A percentile compares a stretch with the other conserved stretches of the same genome.
These are phyloP conservation scores for Drosophila eugracilis DNA, from an alignment of 1,140 invertebrate species.

Conservation along the genomic window DNA sequence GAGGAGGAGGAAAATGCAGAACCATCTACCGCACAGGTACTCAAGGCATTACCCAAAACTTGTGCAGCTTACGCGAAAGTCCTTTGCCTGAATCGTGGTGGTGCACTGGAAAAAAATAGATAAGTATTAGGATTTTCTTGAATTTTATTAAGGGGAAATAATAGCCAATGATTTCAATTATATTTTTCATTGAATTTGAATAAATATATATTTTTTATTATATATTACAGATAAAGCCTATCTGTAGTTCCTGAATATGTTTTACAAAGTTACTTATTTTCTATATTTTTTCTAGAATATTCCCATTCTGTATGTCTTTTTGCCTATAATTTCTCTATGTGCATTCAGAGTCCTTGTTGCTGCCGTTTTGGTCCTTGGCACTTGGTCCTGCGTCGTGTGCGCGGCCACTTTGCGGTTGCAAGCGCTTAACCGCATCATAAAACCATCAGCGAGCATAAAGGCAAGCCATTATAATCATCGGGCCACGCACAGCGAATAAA, in stretches of 20 bases:
- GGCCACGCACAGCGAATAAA: constrained; percentile 57
- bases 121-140: too few relatives aligned
- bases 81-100: constrained; percentile 6
- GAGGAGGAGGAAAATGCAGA: neutral
- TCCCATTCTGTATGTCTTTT: neutral
- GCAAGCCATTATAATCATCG: constrained; percentile 80
- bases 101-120: constrained; percentile 13
- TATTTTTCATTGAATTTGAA: too few relatives aligned
- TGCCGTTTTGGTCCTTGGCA: constrained; percentile 1
- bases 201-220: neutral
- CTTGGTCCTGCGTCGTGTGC: constrained; percentile 47
- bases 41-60: constrained; percentile 69
- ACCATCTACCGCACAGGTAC: constrained; percentile 36
- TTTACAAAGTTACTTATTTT: too few relatives aligned
- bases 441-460: constrained; percentile 79
- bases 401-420: constrained; percentile 77
- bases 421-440: constrained; percentile 83
- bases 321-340: constrained; percentile 1
- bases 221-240: too few relatives aligned
- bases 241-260: too few relatives aligned
- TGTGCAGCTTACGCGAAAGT: constrained; percentile 72
- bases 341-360: constrained; percentile 2
- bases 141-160: too few relatives aligned
- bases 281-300: neutral
- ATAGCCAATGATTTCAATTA: too few relatives aligned